phyloP scores from a whole-genome alignment of 2,797 vertebrate genomes.

The Myotis myotis region DNA sequence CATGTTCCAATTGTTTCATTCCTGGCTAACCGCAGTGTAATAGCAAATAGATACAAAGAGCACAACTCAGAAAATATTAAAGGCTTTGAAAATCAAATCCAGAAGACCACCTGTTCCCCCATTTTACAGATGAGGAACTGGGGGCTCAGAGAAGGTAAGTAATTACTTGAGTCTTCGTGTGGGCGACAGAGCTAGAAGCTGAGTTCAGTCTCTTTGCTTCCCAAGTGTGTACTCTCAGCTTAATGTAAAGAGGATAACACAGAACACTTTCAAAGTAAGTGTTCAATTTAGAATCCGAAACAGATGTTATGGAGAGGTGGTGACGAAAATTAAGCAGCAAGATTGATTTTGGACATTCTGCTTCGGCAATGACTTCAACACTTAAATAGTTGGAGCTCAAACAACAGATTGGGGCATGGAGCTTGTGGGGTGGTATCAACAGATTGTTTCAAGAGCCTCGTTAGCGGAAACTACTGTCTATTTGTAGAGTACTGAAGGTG shows the following conservation, averaged over 20 bases:
- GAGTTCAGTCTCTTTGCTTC: not conserved
- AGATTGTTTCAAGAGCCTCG: not conserved
- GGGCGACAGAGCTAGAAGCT: not conserved
- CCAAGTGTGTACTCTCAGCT: not conserved
- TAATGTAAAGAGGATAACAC: not conserved
- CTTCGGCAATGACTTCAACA: not conserved
- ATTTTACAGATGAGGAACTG: not conserved
- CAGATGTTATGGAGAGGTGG: not conserved
- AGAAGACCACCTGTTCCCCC: not conserved
- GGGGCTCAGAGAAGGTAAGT: not conserved
- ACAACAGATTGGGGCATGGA: not conserved
- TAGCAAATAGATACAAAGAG: not conserved
- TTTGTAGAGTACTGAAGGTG: not conserved
- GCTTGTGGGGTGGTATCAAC: not conserved
- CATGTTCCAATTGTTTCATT: not conserved
- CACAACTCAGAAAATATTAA: not conserved
- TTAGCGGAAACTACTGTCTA: constrained; percentile 1
- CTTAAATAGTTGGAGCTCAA: not conserved
- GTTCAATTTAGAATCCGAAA: not conserved
- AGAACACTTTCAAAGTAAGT: not conserved
- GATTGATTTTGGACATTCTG: not conserved
- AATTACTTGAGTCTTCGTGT: not conserved
- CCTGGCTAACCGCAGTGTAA: not conserved
- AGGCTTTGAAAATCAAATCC: not conserved
- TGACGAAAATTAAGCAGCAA: not conserved